Evolutionary conservation across 2,888 invertebrate genomes (phyloP).

Genomic region (Temnothorax ravouxi): DNA sequence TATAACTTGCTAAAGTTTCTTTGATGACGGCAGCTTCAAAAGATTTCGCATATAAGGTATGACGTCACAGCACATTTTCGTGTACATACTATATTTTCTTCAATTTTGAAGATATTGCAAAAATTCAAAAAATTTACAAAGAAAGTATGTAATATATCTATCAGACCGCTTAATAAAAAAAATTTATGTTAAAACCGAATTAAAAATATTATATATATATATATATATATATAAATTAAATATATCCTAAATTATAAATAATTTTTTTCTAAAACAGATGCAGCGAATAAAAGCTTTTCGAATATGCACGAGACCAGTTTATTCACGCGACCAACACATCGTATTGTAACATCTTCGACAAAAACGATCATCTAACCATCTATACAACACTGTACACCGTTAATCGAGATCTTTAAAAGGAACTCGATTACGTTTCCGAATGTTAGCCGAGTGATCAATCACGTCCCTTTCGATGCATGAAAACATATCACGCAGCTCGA

Average conservation of each 20-base stretch:
- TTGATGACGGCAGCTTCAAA: too few species aligned
- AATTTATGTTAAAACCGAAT: too few species aligned
- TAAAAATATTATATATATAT: neutral
- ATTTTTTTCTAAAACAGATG: neutral
- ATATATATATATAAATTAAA: neutral
- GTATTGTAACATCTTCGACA: conserved; percentile 20
- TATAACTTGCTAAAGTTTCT: too few species aligned
- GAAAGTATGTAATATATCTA: too few species aligned
- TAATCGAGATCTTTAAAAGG: conserved; percentile 40
- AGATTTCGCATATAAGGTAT: too few species aligned
- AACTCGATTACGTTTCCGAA: neutral
- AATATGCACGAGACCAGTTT: conserved; percentile 46
- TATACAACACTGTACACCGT: conserved; percentile 80
- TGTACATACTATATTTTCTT: too few species aligned
- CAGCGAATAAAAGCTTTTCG: conserved; percentile 38
- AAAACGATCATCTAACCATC: conserved; percentile 45
- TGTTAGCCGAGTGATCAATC: conserved; percentile 33
- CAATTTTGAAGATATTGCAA: too few species aligned
- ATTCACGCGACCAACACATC: conserved; percentile 24
- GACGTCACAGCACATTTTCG: too few species aligned
- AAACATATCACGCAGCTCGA: conserved; percentile 12
- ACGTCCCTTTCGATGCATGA: conserved; percentile 6
- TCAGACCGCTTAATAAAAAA: too few species aligned
- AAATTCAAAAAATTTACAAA: too few species aligned
- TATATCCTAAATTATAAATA: neutral